phyloP scores from a whole-genome alignment of 2,888 invertebrate species.

The Lottia gigantea region DNA sequence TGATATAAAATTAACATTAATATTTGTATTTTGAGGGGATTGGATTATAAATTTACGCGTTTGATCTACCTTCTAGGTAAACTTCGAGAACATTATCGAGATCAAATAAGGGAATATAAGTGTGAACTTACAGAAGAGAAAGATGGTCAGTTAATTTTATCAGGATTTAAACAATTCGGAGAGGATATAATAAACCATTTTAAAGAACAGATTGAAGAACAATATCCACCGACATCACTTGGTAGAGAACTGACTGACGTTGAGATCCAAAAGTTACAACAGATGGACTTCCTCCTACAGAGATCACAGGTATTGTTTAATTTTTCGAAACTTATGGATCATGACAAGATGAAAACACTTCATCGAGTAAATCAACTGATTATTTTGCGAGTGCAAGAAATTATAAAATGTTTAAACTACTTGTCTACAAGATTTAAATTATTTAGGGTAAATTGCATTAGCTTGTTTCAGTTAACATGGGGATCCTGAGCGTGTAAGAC shows the following conservation, averaged over 20 bases:
- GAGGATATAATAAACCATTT: conserved; percentile 36
- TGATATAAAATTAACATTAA: too few species aligned
- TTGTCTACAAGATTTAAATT: too few species aligned
- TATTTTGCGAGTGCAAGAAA: too few species aligned
- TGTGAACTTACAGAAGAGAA: conserved; percentile 24
- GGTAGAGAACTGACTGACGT: conserved; percentile 28
- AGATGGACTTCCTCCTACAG: conserved; percentile 44
- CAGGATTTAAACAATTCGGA: conserved; percentile 38
- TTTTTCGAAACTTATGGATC: too few species aligned
- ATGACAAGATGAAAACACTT: too few species aligned
- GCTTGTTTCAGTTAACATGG: too few species aligned
- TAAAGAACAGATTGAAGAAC: conserved; percentile 32
- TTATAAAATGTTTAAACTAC: too few species aligned
- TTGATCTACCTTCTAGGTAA: conserved; percentile 26
- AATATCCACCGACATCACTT: conserved; percentile 36
- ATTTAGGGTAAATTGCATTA: too few species aligned
- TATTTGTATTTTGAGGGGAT: too few species aligned
- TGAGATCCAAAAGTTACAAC: conserved; percentile 33
- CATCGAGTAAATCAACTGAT: too few species aligned
- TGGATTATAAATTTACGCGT: too few species aligned
- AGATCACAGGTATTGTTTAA: conserved; percentile 35
- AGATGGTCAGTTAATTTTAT: conserved; percentile 24
- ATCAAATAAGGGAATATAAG: conserved; percentile 27
- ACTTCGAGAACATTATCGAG: conserved; percentile 23
- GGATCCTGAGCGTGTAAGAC: too few species aligned